These are phyloP conservation scores for Sussaba pulchella DNA, from an alignment of 2,888 invertebrate species.

Conservation along the genomic window DNA sequence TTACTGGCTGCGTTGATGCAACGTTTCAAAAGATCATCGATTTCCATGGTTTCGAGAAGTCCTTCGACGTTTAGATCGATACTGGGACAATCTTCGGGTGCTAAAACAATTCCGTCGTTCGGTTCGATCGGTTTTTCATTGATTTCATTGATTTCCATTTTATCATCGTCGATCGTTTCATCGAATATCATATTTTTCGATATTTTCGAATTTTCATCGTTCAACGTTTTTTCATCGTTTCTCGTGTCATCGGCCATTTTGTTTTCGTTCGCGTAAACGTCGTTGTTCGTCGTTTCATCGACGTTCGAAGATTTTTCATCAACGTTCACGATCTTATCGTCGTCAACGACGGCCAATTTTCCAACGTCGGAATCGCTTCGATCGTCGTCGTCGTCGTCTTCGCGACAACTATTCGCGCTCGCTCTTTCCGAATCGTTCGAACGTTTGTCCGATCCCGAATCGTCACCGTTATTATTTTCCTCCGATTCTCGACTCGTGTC, in stretches of 20 bases:
- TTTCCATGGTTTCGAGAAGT: constrained; percentile 90
- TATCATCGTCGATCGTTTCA: not conserved
- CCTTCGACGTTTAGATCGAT: constrained; percentile 91
- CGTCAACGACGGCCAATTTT: constrained; percentile 73
- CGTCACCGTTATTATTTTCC: constrained; percentile 65
- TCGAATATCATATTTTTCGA: no score
- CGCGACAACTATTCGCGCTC: constrained; percentile 69
- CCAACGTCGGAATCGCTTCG: constrained; percentile 80
- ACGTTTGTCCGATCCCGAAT: constrained; percentile 56
- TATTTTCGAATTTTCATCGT: no score
- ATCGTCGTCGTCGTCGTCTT: constrained; percentile 72
- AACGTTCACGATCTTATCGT: not conserved
- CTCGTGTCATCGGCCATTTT: not conserved
- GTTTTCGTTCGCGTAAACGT: not conserved
- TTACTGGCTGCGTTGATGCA: constrained; percentile 90
- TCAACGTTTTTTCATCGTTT: not conserved
- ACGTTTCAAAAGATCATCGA: constrained; percentile 90
- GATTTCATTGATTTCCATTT: not conserved
- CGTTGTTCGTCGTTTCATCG: not conserved
- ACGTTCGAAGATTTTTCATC: constrained; percentile 35
- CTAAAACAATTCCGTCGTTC: constrained; percentile 85
- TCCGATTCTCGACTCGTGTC: constrained; percentile 67
- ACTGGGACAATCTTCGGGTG: constrained; percentile 88
- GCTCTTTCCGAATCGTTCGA: constrained; percentile 68
- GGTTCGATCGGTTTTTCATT: constrained; percentile 74